Evolutionary conservation across 1,140 invertebrate genomes (phyloP).

Genomic region (Propsilocerus akamusi): DNA sequence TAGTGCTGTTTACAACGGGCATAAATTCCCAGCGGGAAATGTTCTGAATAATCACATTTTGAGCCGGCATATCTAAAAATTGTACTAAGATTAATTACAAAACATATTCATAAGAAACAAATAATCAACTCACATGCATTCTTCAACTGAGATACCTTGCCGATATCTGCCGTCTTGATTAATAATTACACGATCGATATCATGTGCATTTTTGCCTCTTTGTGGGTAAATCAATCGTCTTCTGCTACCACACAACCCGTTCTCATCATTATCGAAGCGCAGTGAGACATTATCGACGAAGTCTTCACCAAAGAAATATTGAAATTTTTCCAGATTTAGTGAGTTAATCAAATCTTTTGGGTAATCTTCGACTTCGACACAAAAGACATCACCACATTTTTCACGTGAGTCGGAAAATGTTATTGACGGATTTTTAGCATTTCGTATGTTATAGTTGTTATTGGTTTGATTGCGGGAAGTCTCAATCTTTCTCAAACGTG

Average conservation of each 20-base stretch:
- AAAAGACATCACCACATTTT: too few relatives aligned
- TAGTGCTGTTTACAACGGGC: neutral
- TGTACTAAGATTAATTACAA: neutral
- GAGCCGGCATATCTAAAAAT: neutral
- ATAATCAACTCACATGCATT: slow-evolving; percentile 19
- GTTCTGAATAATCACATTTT: neutral
- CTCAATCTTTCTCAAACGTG: too few relatives aligned
- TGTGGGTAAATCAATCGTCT: slow-evolving; percentile 13
- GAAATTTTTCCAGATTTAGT: slow-evolving; percentile 8
- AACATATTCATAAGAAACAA: neutral
- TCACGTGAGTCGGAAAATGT: too few relatives aligned
- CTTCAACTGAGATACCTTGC: slow-evolving; percentile 19
- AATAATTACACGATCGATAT: slow-evolving; percentile 17
- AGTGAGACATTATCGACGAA: slow-evolving; percentile 8
- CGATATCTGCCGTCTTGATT: slow-evolving; percentile 15
- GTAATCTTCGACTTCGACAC: neutral
- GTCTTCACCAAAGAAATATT: slow-evolving; percentile 13
- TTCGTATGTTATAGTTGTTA: too few relatives aligned
- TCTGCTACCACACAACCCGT: slow-evolving; percentile 12
- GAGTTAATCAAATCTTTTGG: neutral
- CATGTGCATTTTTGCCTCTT: slow-evolving; percentile 9
- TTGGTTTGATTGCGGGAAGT: too few relatives aligned
- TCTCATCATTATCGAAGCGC: slow-evolving; percentile 10
- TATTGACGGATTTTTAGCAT: too few relatives aligned
- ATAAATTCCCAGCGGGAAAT: neutral